A percentile compares a stretch with the other conserved stretches of the same genome.
These are phyloP conservation scores for Wasmannia auropunctata DNA, from an alignment of 1,140 invertebrate species.

Conservation along the genomic window DNA sequence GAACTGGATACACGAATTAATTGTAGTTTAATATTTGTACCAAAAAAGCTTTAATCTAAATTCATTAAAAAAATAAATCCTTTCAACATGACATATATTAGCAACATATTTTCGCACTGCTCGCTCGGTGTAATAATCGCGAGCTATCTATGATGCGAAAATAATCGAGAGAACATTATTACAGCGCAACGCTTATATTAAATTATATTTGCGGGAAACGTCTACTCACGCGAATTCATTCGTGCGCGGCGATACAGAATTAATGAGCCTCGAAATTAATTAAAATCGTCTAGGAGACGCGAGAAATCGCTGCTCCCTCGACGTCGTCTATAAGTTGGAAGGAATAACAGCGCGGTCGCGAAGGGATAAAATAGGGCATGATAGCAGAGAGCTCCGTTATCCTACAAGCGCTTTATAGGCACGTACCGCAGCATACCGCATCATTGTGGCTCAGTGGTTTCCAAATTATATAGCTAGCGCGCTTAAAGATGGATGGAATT, in stretches of 20 bases:
- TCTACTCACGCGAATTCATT: neutral
- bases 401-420: conserved; percentile 11
- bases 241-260: neutral
- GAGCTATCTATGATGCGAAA: neutral
- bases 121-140: neutral
- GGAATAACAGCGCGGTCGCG: neutral
- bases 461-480: conserved; percentile 2
- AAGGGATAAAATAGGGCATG: conserved; percentile 21
- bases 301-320: conserved; percentile 4
- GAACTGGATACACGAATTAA: neutral
- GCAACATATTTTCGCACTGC: neutral
- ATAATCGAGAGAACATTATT: neutral
- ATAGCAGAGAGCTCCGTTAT: conserved; percentile 25
- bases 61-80: neutral
- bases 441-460: conserved; percentile 8
- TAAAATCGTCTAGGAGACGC: conserved; percentile 7
- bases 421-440: neutral
- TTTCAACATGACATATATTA: neutral
- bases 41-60: neutral
- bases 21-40: neutral
- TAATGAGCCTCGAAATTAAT: conserved; percentile 40
- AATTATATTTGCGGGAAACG: neutral
- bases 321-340: conserved; percentile 28
- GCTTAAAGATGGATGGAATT: neutral
- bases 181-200: neutral